Evolutionary conservation across 2,888 invertebrate species (phyloP).

Genomic region (Platypus cylindrus): DNA sequence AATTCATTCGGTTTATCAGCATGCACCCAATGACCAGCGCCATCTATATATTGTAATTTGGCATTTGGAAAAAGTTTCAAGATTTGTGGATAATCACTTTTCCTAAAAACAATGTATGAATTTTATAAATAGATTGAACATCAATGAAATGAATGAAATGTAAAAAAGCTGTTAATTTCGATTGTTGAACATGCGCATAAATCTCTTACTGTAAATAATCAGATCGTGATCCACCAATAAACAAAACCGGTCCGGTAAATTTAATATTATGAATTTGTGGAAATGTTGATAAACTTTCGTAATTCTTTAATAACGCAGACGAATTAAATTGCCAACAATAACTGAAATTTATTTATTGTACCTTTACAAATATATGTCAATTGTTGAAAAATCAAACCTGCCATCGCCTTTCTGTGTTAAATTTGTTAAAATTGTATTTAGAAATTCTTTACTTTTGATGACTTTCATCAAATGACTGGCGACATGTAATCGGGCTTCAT

Average conservation of each 20-base stretch:
- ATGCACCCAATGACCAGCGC: conserved; percentile 90
- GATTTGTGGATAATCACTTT: conserved; percentile 48
- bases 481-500: conserved; percentile 53
- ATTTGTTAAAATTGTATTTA: conserved; percentile 80
- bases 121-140: background rate
- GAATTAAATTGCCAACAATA: conserved; percentile 76
- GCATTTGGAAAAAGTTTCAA: conserved; percentile 60
- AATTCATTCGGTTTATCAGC: conserved; percentile 78
- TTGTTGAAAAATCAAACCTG: conserved; percentile 23
- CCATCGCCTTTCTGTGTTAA: conserved; percentile 40
- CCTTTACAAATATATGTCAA: background rate
- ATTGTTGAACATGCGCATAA: background rate
- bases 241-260: conserved; percentile 56
- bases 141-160: background rate
- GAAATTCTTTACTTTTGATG: conserved; percentile 45
- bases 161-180: conserved; percentile 7
- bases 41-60: conserved; percentile 55
- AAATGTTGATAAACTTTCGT: conserved; percentile 50
- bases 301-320: conserved; percentile 53
- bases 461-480: conserved; percentile 48
- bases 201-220: conserved; percentile 58
- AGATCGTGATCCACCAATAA: conserved; percentile 72
- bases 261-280: conserved; percentile 36
- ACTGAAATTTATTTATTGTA: conserved; percentile 20
- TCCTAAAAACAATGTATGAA: conserved; percentile 32